Evolutionary conservation across 2,113 vertebrate species (phyloP).

Genomic region (Prionailurus viverrinus): DNA sequence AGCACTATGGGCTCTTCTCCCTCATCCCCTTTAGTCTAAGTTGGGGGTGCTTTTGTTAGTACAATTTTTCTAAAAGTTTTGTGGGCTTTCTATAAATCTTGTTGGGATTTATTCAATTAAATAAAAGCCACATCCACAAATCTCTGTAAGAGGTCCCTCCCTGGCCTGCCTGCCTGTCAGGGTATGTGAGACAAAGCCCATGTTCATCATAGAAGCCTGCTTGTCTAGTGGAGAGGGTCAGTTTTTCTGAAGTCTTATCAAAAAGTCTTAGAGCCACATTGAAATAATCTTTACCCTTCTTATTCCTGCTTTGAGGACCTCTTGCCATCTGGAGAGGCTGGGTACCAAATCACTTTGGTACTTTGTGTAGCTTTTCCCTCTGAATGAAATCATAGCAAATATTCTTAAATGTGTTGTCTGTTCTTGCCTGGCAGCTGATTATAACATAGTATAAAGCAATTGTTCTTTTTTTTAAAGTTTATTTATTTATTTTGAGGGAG

Average conservation of each 20-base stretch:
- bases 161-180: background rate
- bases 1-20: background rate
- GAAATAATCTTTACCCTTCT: background rate
- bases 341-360: background rate
- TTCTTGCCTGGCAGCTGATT: background rate
- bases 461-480: background rate
- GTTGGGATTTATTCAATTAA: background rate
- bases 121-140: background rate
- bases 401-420: slow-evolving; percentile 22
- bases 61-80: background rate
- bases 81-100: background rate
- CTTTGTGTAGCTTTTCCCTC: background rate
- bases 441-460: background rate
- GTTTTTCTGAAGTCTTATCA: background rate
- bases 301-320: background rate
- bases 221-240: background rate
- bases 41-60: background rate
- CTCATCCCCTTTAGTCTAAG: background rate
- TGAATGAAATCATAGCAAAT: slow-evolving; percentile 46
- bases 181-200: background rate
- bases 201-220: background rate
- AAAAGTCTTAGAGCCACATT: background rate
- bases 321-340: background rate
- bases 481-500: too few species aligned
- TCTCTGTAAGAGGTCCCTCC: background rate